phyloP scores from a whole-genome alignment of 2,113 vertebrate species.

The Machaerirhynchus nigripectus region DNA sequence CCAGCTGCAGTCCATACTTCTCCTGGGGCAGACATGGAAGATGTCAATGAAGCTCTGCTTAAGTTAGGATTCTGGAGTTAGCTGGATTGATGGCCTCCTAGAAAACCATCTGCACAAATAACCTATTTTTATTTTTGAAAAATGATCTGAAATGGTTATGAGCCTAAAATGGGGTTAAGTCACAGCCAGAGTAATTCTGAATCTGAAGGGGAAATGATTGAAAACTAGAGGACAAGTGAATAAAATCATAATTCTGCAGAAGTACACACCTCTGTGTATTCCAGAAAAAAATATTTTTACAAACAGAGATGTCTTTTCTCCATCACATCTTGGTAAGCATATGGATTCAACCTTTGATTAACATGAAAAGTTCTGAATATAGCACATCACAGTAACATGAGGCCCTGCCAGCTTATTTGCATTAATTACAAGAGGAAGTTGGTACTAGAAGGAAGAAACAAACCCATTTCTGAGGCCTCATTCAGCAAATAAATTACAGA shows the following conservation, averaged over 20 bases:
- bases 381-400: not conserved
- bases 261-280: not conserved
- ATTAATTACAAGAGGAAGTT: not conserved
- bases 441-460: not conserved
- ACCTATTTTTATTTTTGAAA: not conserved
- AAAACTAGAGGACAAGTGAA: not conserved
- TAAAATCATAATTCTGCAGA: not conserved
- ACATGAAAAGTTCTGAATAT: not conserved
- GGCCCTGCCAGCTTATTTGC: not conserved
- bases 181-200: not conserved
- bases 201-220: not conserved
- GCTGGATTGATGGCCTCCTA: not conserved
- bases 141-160: not conserved
- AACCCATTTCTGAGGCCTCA: not conserved
- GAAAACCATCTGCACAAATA: not conserved
- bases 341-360: not conserved
- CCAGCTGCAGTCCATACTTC: not conserved
- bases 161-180: not conserved
- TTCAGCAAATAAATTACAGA: not conserved
- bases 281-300: not conserved
- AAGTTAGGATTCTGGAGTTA: not conserved
- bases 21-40: not conserved
- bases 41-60: not conserved
- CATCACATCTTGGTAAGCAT: not conserved
- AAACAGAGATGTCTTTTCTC: not conserved